Evolutionary conservation across 2,888 invertebrate genomes (phyloP).

Genomic region (Epinotia brunnichana): DNA sequence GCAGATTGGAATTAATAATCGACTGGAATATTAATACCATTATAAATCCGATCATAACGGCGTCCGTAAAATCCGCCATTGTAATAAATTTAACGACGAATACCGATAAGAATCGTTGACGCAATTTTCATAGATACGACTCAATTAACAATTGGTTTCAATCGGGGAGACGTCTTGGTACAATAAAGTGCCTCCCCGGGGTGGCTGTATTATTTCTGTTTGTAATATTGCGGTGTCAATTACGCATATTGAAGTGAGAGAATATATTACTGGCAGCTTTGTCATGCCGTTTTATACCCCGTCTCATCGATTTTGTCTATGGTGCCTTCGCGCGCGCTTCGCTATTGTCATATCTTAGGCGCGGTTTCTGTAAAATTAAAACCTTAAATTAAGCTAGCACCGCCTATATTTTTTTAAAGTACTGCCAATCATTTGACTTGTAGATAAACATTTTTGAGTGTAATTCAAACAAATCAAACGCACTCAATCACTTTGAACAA

Average conservation of each 20-base stretch:
- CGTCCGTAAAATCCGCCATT: slow-evolving; percentile 46
- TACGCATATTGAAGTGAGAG: slow-evolving; percentile 82
- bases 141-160: slow-evolving; percentile 84
- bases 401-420: slow-evolving; percentile 1
- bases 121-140: slow-evolving; percentile 83
- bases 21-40: slow-evolving; percentile 54
- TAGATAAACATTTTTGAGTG: not conserved
- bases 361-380: not conserved
- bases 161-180: slow-evolving; percentile 80
- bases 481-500: slow-evolving; percentile 53
- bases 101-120: slow-evolving; percentile 82
- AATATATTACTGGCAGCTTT: slow-evolving; percentile 46
- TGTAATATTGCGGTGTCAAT: slow-evolving; percentile 84
- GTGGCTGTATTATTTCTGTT: slow-evolving; percentile 80
- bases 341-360: slow-evolving; percentile 22
- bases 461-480: slow-evolving; percentile 13
- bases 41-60: slow-evolving; percentile 60
- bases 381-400: not conserved
- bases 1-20: slow-evolving; percentile 41
- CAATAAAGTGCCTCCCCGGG: slow-evolving; percentile 76
- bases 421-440: not conserved
- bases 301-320: slow-evolving; percentile 43
- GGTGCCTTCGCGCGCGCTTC: slow-evolving; percentile 16
- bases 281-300: slow-evolving; percentile 40
- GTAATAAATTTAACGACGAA: slow-evolving; percentile 80